Base-by-base conservation (phyloP, 2,797 vertebrate species). In the Hydrolagus colliei region DNA sequence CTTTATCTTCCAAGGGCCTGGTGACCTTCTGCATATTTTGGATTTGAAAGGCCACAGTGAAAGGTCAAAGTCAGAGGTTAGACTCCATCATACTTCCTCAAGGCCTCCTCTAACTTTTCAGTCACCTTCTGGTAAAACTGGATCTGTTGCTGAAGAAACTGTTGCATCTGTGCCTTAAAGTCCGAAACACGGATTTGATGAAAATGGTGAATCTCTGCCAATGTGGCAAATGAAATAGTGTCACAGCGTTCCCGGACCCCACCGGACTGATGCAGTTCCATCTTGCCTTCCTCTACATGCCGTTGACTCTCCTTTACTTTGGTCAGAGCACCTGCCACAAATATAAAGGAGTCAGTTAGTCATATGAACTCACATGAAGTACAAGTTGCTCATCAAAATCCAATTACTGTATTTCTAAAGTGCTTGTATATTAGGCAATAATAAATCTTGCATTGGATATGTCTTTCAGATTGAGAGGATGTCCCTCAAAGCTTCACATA, bases 191-290 rank as follows among this genome's bases (percentile, higher is more conserved):
- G 94, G 89, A 96, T 97, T 90, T 95, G 96, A 91, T 99, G 96
- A 93, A 99, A 99, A 92, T 99, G 96, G 91, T 99, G 97, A 90
- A 98, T 98, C 94, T 99, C 98, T 0, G 98, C 97, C 89, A 98
- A 91, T 8, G 97, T 99, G 52, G 97, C 97, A 41, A 95, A 97
- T 78, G 97, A 99, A 91, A 99, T 98, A 92, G 97, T 97, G 93
- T 98, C 98, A 92, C 97, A 98, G 90, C 97, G 97, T 86, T 97
- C 97, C 32, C 94, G 94, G 91, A 99, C 95, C 89, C 96, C 96
- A 0, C 96, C 96, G 0, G 96, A 96, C 90, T 98, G 97, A 1
- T 95, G 92, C 20, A 89, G 88, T 88, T 99, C 97, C 97, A 98
- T 98, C 93, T 98, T 99, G 32, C 97, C 96, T 89, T 99, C 98